Conservation (phyloP, 2,888 invertebrate species). For the Chloroclysta siterata region DNA sequence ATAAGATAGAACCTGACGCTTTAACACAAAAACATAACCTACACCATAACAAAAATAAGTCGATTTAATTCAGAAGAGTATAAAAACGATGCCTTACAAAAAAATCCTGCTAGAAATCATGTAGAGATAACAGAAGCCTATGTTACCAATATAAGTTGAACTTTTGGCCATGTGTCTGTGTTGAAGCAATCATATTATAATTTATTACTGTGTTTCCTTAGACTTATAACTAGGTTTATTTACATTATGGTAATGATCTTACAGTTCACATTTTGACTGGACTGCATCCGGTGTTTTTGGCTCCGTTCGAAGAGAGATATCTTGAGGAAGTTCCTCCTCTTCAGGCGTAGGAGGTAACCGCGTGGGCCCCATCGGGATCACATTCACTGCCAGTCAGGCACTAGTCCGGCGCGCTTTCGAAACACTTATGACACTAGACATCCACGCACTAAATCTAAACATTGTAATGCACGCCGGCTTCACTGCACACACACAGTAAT, state of each 20-base stretch:
- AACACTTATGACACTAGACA: slow-evolving; percentile 55
- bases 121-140: neutral
- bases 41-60: no score
- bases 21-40: neutral
- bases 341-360: slow-evolving; percentile 75
- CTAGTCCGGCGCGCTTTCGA: slow-evolving; percentile 64
- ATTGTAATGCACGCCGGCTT: slow-evolving; percentile 54
- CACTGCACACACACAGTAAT: slow-evolving; percentile 44
- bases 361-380: slow-evolving; percentile 72
- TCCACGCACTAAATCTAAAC: slow-evolving; percentile 61
- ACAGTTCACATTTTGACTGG: slow-evolving; percentile 61
- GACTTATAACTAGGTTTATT: slow-evolving; percentile 11
- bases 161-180: slow-evolving; percentile 9
- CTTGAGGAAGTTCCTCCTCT: slow-evolving; percentile 68
- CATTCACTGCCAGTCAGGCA: slow-evolving; percentile 57
- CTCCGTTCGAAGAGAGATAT: slow-evolving; percentile 51
- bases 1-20: neutral
- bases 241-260: slow-evolving; percentile 45
- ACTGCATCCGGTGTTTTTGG: slow-evolving; percentile 58
- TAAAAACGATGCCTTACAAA: no score
- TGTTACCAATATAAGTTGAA: slow-evolving; percentile 3
- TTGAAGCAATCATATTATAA: slow-evolving; percentile 1
- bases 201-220: slow-evolving; percentile 4
- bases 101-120: no score
- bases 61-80: no score